Base-by-base conservation (phyloP, 2,888 invertebrate genomes). In the Polymixis flavicincta region DNA sequence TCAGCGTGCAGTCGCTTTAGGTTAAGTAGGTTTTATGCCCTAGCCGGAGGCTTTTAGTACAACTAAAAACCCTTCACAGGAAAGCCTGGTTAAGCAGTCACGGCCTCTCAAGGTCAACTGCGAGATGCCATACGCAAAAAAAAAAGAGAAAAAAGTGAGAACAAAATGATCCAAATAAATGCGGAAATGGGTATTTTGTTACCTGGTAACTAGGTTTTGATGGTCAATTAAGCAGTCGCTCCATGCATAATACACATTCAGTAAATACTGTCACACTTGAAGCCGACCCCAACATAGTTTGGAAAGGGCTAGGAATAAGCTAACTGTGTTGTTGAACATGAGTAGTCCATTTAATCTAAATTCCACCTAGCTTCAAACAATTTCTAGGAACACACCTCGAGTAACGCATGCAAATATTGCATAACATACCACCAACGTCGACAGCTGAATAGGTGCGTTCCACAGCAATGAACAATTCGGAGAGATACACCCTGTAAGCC, bases 401-500 rank as follows among this genome's bases (percentile, higher is more conserved):
- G 19, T 54, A 28, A 22, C 22, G 11, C 45, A 48, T 5, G 28
- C 76, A 76, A 50, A 45, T 7, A 67, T 25, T 50, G 50, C 42
- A 79, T 42, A 48, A 74, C 64, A 74, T 63, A 45, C 45, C 17
- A 37, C 2, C 17, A 25, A 59, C 25, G 22, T 17, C 22, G 9
- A 59, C 42, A 45, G 57, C 22, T 76, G 45, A 69, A 52, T 69
- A 69, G 28, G 70, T 45, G 52, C 8, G 25, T 59, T 50, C 57
- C 52, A 32, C 28, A 54, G 13, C 79, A 61, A 55, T 71, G 71
- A 54, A 61, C 61, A n/a, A 55, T 71, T 28, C 37, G 37, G 42
- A 57, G 50, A 55, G 55, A 66, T 64, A 76, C 19, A 50, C 4
- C n/a, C 57, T 32, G 50, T 32, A 17, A 32, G 78, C 78, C 59